Conservation (phyloP, 2,888 invertebrate species). For the Stenolophus ochropezus region DNA sequence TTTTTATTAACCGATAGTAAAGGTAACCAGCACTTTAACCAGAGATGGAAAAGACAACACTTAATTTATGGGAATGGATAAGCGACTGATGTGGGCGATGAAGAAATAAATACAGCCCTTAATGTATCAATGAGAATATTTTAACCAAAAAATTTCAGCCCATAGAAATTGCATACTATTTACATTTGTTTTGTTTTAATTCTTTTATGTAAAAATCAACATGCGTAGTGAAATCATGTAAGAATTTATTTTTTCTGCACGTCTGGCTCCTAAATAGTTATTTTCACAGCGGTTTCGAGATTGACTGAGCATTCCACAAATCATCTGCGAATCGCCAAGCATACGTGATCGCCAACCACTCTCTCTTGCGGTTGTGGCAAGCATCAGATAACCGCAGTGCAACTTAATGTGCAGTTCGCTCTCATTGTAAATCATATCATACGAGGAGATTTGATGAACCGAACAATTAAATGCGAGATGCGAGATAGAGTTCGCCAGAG, state of each 20-base stretch:
- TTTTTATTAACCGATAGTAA: no score
- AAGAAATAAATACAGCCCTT: no score
- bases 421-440: slow-evolving; percentile 32
- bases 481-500: background rate
- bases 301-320: background rate
- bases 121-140: no score
- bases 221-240: background rate
- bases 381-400: background rate
- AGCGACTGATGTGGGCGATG: no score
- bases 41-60: no score
- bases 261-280: background rate
- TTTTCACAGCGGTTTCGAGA: background rate
- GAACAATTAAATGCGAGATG: slow-evolving; percentile 36
- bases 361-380: background rate
- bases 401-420: background rate
- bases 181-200: no score
- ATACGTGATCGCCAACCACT: background rate
- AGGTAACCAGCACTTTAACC: no score
- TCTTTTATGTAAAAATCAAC: no score
- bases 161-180: no score
- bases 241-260: background rate
- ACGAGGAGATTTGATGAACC: slow-evolving; percentile 21
- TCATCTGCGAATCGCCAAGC: background rate
- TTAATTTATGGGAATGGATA: no score
- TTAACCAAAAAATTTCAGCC: no score